Evolutionary conservation across 2,888 invertebrate genomes (phyloP).

Genomic region (Hylaea fasciaria): DNA sequence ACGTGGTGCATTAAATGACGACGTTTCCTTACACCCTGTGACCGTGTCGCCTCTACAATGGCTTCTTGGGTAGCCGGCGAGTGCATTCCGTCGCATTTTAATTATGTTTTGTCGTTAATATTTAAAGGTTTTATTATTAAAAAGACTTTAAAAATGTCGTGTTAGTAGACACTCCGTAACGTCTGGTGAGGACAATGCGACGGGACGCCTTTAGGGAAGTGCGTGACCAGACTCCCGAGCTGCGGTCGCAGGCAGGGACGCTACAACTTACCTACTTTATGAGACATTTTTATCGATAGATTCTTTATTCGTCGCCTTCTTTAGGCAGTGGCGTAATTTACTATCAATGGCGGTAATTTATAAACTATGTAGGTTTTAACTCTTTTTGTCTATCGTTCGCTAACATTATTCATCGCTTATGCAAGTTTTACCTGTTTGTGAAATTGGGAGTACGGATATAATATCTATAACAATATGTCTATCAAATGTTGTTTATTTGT

Average conservation of each 20-base stretch:
- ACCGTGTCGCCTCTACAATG: constrained; percentile 24
- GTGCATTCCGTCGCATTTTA: constrained; percentile 39
- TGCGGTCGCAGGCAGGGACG: constrained; percentile 48
- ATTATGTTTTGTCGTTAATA: constrained; percentile 43
- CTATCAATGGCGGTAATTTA: constrained; percentile 18
- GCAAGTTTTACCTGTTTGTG: too few relatives aligned
- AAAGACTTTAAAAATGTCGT: constrained; percentile 40
- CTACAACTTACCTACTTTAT: constrained; percentile 16
- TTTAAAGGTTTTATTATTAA: constrained; percentile 39
- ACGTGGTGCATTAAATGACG: constrained; percentile 12
- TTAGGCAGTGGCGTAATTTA: constrained; percentile 26
- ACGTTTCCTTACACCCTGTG: constrained; percentile 14
- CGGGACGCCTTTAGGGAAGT: constrained; percentile 78
- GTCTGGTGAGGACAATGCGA: constrained; percentile 65
- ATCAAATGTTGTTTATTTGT: too few relatives aligned
- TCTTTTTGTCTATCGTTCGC: neutral
- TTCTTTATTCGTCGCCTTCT: constrained; percentile 33
- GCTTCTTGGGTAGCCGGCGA: constrained; percentile 28
- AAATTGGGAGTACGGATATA: too few relatives aligned
- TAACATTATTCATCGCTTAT: neutral
- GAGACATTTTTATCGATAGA: constrained; percentile 42
- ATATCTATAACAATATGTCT: too few relatives aligned
- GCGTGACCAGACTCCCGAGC: constrained; percentile 76
- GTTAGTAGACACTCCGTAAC: constrained; percentile 52
- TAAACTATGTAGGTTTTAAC: neutral